Conservation (phyloP, 2,888 invertebrate species). For the Dugesia japonica region DNA sequence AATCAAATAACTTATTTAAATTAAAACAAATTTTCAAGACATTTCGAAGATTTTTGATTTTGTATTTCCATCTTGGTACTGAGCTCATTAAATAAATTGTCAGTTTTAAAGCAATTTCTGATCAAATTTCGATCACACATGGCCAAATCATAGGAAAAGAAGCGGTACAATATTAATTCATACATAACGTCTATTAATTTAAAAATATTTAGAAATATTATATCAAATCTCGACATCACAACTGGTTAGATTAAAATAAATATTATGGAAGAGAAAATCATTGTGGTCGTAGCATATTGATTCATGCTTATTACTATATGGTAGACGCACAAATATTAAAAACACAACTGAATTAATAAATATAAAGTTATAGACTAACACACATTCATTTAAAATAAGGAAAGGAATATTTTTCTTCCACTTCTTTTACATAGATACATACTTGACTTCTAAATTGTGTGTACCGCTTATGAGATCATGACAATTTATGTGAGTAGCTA, state of each 20-base stretch:
- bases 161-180: constrained; percentile 4
- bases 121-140: not conserved
- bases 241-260: constrained; percentile 20
- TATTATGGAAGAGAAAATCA: constrained; percentile 1
- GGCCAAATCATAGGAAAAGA: not conserved
- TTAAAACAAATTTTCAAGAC: no score
- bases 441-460: not conserved
- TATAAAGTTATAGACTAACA: not conserved
- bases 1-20: no score
- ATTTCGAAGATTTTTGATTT: no score
- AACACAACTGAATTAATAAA: not conserved
- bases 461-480: constrained; percentile 6
- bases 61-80: no score
- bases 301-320: constrained; percentile 8
- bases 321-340: not conserved
- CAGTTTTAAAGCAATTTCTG: not conserved
- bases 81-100: not conserved
- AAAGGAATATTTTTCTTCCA: not conserved
- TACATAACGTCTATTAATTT: constrained; percentile 4
- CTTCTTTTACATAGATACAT: not conserved
- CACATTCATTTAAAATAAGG: not conserved
- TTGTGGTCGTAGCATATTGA: constrained; percentile 20
- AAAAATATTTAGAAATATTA: constrained; percentile 3
- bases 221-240: constrained; percentile 12
- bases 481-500: constrained; percentile 8